phyloP scores from a whole-genome alignment of 2,888 invertebrate species.

The Lottia gigantea region DNA sequence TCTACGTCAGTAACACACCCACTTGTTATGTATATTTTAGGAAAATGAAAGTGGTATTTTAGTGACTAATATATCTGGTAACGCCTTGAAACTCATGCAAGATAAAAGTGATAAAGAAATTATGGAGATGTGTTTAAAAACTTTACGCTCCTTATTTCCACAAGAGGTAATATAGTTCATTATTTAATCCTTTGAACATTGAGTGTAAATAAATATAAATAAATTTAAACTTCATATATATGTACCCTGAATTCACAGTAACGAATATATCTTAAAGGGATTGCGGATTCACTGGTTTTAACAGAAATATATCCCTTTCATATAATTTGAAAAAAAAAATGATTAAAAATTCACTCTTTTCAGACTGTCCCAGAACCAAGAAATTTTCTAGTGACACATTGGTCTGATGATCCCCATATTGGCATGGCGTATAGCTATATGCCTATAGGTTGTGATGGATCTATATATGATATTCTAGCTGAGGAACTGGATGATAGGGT shows the following conservation, averaged over 20 bases:
- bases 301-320: too few species aligned
- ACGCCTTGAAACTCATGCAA: conserved; percentile 63
- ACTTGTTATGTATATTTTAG: neutral
- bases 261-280: too few species aligned
- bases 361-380: conserved; percentile 66
- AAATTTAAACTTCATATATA: too few species aligned
- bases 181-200: too few species aligned
- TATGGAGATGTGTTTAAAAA: conserved; percentile 62
- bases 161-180: conserved; percentile 52
- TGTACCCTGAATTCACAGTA: too few species aligned
- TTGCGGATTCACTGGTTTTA: too few species aligned
- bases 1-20: too few species aligned
- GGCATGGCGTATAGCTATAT: conserved; percentile 70
- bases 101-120: conserved; percentile 65
- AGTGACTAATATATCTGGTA: conserved; percentile 69
- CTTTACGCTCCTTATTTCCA: conserved; percentile 67
- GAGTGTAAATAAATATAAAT: too few species aligned
- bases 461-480: conserved; percentile 67
- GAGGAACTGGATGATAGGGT: conserved; percentile 64
- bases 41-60: conserved; percentile 37
- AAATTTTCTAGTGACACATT: conserved; percentile 68
- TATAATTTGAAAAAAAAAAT: too few species aligned
- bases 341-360: conserved; percentile 20
- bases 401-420: conserved; percentile 65
- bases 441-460: conserved; percentile 65